phyloP scores from a whole-genome alignment of 2,888 invertebrate genomes.

The Drosophila longiperda region DNA sequence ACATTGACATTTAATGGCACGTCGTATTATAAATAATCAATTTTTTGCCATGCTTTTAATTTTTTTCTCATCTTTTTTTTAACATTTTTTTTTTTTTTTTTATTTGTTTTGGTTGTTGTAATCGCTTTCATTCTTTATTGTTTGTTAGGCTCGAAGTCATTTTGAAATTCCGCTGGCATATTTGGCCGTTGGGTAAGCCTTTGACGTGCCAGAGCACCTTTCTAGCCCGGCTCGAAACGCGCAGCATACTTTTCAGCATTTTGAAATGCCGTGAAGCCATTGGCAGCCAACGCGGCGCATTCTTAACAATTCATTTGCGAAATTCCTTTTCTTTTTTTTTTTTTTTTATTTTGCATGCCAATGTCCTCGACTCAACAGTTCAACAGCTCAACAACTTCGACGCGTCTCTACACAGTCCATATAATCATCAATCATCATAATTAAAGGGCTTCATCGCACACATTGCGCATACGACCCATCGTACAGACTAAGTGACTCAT shows the following conservation, averaged over 20 bases:
- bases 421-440: conserved; percentile 79
- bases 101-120: conserved; percentile 19
- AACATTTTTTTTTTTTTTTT: neutral
- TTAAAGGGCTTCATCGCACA: conserved; percentile 62
- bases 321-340: conserved; percentile 57
- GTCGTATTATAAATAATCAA: conserved; percentile 73
- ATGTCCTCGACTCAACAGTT: conserved; percentile 13
- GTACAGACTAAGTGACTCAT: conserved; percentile 56
- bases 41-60: conserved; percentile 34
- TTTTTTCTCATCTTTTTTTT: neutral
- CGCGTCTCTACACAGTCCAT: conserved; percentile 22
- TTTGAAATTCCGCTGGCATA: conserved; percentile 67
- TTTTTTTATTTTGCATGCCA: conserved; percentile 70
- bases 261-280: conserved; percentile 47
- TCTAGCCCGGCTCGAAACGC: conserved; percentile 10
- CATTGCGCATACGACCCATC: conserved; percentile 51
- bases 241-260: conserved; percentile 58
- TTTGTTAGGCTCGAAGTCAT: conserved; percentile 56
- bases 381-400: conserved; percentile 9
- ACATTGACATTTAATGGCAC: conserved; percentile 75
- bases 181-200: conserved; percentile 63
- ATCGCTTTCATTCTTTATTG: conserved; percentile 33
- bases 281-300: conserved; percentile 59
- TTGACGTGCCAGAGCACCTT: conserved; percentile 48
- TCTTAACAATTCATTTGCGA: conserved; percentile 71